These are phyloP conservation scores for Dolichopus griseipennis DNA, from an alignment of 2,888 invertebrate genomes.

Conservation along the genomic window DNA sequence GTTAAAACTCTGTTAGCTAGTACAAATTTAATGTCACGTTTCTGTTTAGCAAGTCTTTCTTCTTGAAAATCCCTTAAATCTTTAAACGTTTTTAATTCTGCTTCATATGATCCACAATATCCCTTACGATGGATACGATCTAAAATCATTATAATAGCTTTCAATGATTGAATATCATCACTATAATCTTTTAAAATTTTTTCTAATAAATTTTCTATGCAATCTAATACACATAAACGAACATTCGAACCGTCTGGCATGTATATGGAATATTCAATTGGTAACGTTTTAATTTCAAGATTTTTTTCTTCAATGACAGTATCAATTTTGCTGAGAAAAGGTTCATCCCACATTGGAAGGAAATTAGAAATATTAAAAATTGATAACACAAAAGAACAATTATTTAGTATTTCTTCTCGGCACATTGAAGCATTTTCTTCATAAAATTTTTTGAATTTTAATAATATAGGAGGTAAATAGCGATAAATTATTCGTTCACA, in stretches of 20 bases:
- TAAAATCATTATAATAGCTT: constrained; percentile 46
- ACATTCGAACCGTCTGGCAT: constrained; percentile 64
- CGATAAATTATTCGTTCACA: constrained; percentile 56
- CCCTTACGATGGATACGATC: constrained; percentile 21
- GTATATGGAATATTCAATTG: constrained; percentile 39
- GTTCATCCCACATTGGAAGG: constrained; percentile 63
- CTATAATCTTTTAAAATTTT: constrained; percentile 57
- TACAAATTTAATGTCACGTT: constrained; percentile 52
- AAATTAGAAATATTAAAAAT: constrained; percentile 58
- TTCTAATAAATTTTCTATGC: constrained; percentile 55
- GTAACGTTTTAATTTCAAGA: constrained; percentile 45
- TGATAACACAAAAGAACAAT: constrained; percentile 45
- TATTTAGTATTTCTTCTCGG: constrained; percentile 57
- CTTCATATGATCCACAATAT: constrained; percentile 44
- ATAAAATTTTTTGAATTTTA: constrained; percentile 51
- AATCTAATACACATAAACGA: constrained; percentile 51
- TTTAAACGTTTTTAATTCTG: constrained; percentile 57
- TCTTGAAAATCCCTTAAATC: constrained; percentile 54
- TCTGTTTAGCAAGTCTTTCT: constrained; percentile 54
- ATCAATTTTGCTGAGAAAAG: constrained; percentile 31
- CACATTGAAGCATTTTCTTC: constrained; percentile 47
- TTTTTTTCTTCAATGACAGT: constrained; percentile 17
- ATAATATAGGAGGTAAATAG: constrained; percentile 58
- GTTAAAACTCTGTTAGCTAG: constrained; percentile 52
- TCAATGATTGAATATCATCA: constrained; percentile 71